phyloP scores from a whole-genome alignment of 2,797 vertebrate species.

The Platyrinchus mystaceus region DNA sequence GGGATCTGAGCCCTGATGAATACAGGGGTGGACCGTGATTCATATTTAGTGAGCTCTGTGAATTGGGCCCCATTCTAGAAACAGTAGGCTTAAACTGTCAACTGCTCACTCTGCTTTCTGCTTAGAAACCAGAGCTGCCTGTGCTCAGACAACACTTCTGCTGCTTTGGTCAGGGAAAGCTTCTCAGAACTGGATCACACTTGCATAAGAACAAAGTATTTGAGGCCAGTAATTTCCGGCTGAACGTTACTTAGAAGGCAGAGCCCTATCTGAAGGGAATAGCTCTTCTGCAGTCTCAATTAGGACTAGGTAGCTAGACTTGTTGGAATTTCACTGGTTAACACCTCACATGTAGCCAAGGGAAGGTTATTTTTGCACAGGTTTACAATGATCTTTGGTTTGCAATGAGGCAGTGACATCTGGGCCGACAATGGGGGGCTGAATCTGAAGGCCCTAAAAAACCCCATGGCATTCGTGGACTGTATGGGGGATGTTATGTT shows the following conservation, averaged over 20 bases:
- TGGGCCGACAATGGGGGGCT: not conserved
- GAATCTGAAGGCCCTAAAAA: not conserved
- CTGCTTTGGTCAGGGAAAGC: not conserved
- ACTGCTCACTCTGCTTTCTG: not conserved
- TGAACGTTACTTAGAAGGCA: not conserved
- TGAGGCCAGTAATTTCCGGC: not conserved
- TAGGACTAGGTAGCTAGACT: not conserved
- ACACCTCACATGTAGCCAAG: not conserved
- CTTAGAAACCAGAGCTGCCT: not conserved
- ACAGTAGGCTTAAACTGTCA: not conserved
- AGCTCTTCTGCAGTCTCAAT: not conserved
- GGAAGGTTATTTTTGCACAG: not conserved
- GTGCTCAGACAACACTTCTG: not conserved
- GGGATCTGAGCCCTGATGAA: constrained; percentile 22
- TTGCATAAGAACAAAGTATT: not conserved
- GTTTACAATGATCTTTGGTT: not conserved
- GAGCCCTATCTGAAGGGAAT: not conserved
- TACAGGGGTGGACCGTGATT: not conserved
- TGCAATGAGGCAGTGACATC: not conserved
- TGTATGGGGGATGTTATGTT: not conserved
- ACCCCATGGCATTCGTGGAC: not conserved
- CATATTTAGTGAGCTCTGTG: constrained; percentile 9
- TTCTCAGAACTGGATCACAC: not conserved
- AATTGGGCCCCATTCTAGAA: not conserved
- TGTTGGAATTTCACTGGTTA: not conserved